Evolutionary conservation across 2,797 vertebrate genomes (phyloP), one percentile per base, ranked within the genome.

Genomic region (Eulemur albifrons): DNA sequence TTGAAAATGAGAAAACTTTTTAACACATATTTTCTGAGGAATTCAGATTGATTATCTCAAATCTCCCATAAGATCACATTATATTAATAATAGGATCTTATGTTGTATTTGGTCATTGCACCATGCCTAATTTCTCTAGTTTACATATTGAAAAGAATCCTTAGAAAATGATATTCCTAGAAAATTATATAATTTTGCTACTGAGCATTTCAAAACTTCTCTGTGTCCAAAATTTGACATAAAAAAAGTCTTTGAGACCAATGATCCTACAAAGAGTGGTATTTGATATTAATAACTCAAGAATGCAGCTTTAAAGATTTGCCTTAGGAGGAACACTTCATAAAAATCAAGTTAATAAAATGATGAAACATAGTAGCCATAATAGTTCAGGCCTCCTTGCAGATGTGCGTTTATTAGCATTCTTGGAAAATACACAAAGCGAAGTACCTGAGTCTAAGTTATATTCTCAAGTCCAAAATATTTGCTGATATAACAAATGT

Each of bases 241-340:
- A 65, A 67, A 93, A 86, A 93, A 38, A 52, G 32, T 72, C 38
- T 92, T 95, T 82, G 73, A 88, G 25, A 89, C 1, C 11, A 81
- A 57, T 63, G 61, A 77, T 82, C 80, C 84, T 81, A 38, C 43
- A 50, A 91, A 96, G 23, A 59, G 73, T 90, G 25, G n/a, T 69
- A 72, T 94, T 65, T 91, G 43, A 80, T 50, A 57, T 59, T 84
- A 93, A 69, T 82, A 69, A 67, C 48, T 97, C 32, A 94, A 79
- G 61, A 76, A 87, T 61, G 27, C 14, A 89, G 40, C 20, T 93
- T 94, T 76, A 57, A 69, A 76, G 25, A 80, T 73, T 90, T 92
- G 18, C 43, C 32, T 91, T 45, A 21, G 13, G 9, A 7, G 32
- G 20, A 32, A 94, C 27, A 57, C 7, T 43, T 87, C 21, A 79